phyloP scores from a whole-genome alignment of 2,797 vertebrate genomes.

The Anomalospiza imberbis region DNA sequence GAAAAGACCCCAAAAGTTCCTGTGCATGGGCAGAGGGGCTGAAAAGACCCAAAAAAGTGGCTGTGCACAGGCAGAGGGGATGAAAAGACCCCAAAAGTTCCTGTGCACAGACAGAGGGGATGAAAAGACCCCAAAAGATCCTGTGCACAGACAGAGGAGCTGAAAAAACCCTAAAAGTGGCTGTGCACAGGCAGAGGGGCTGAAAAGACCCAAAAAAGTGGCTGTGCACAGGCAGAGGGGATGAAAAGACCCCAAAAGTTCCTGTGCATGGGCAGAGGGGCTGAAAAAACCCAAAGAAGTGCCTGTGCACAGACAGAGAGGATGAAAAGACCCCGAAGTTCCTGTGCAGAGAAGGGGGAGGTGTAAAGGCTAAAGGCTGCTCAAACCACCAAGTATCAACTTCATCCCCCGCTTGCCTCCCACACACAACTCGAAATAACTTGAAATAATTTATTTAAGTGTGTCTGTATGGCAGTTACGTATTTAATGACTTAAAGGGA shows the following conservation, averaged over 20 bases:
- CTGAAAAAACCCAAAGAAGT: not conserved
- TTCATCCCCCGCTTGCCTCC: slow-evolving; percentile 58
- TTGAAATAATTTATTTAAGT: slow-evolving; percentile 60
- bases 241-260: not conserved
- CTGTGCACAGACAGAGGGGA: not conserved
- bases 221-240: not conserved
- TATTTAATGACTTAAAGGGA: slow-evolving; percentile 43
- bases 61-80: not conserved
- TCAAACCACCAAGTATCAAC: slow-evolving; percentile 53
- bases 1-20: not conserved
- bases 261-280: not conserved
- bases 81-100: not conserved
- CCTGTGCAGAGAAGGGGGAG: not conserved
- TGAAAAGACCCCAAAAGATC: not conserved
- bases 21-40: not conserved
- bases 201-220: not conserved
- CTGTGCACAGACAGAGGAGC: not conserved
- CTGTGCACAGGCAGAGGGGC: not conserved
- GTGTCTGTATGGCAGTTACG: slow-evolving; percentile 29
- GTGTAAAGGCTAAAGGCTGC: slow-evolving; percentile 32
- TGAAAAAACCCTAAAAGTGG: not conserved
- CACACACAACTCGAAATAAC: slow-evolving; percentile 71
- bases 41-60: not conserved
- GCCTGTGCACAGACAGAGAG: not conserved
- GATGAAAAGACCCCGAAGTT: not conserved